Evolutionary conservation across 1,140 invertebrate genomes (phyloP).

Genomic region (Linepithema humile): DNA sequence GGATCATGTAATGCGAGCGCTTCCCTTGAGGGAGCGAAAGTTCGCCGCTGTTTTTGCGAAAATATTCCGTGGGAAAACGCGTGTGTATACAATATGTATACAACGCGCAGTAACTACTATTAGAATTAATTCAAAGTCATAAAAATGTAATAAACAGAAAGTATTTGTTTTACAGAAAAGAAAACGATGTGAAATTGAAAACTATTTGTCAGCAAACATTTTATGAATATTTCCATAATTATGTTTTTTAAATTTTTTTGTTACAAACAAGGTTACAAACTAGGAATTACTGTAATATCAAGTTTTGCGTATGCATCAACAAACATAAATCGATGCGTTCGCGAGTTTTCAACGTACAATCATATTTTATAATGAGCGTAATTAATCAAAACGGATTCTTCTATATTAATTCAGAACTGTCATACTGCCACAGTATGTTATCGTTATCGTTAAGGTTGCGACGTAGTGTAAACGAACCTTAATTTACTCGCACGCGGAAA

Average conservation of each 20-base stretch:
- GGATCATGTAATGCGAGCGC: background rate
- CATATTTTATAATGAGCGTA: background rate
- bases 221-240: background rate
- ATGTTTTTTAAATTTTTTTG: background rate
- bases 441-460: slow-evolving; percentile 14
- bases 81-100: background rate
- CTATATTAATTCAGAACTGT: background rate
- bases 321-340: background rate
- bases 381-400: background rate
- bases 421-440: background rate
- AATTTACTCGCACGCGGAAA: slow-evolving; percentile 40
- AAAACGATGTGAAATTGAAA: background rate
- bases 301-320: background rate
- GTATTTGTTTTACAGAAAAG: background rate
- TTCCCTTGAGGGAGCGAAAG: background rate
- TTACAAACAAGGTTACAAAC: background rate
- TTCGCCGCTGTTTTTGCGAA: slow-evolving; percentile 38
- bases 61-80: background rate
- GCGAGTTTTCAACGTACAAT: background rate
- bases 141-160: background rate
- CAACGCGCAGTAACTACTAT: background rate
- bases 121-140: background rate
- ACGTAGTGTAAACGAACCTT: slow-evolving; percentile 17
- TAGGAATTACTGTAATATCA: too few species aligned
- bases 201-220: background rate